Percentiles rank a stretch among this genome's conserved stretches.
These are phyloP conservation scores for Cariama cristata DNA, from an alignment of 2,113 vertebrate species.

Conservation along the genomic window DNA sequence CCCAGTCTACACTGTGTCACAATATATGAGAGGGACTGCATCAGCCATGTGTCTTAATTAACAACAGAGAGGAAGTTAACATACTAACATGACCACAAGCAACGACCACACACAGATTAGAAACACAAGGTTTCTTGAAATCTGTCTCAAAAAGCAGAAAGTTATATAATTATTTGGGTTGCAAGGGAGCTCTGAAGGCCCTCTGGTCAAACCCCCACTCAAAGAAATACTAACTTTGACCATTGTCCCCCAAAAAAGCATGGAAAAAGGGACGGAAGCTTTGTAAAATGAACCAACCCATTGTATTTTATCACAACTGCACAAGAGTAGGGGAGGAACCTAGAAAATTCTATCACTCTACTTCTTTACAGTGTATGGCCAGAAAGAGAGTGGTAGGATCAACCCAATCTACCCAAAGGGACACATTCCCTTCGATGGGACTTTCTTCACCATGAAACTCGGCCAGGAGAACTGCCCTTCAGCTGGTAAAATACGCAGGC, in stretches of 20 bases:
- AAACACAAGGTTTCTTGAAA: neutral
- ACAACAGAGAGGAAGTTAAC: neutral
- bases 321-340: neutral
- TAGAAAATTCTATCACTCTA: neutral
- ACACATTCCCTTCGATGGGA: fast-evolving
- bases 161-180: neutral
- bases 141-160: neutral
- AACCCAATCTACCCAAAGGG: neutral
- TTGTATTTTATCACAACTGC: neutral
- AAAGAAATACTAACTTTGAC: neutral
- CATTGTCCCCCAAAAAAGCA: neutral
- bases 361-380: neutral
- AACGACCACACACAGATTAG: neutral
- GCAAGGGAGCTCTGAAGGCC: neutral
- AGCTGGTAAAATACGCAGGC: neutral
- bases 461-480: neutral
- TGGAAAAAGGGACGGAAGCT: neutral
- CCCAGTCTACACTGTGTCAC: neutral
- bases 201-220: fast-evolving
- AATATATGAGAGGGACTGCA: neutral
- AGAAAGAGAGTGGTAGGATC: neutral
- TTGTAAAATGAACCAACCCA: neutral
- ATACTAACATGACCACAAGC: neutral
- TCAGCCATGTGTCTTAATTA: neutral
- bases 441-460: neutral